Percentiles rank a stretch among this genome's conserved stretches.
Evolutionary conservation across 2,113 vertebrate genomes (phyloP).

Genomic region (Spea multiplicata): DNA sequence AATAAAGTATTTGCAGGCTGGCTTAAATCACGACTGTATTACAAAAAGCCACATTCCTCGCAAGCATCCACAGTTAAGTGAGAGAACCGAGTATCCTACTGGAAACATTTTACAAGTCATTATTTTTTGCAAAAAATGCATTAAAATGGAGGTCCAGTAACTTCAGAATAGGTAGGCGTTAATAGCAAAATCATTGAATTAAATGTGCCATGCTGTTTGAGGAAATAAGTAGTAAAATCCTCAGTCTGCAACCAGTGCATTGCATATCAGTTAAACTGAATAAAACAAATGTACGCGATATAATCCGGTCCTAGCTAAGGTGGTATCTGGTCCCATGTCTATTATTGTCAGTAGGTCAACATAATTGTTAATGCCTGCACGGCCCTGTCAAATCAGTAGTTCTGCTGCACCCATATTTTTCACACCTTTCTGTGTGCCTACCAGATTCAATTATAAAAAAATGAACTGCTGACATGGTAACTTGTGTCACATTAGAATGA

Average conservation of each 20-base stretch:
- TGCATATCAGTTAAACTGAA: not conserved
- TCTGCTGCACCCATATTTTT: slow-evolving; percentile 1
- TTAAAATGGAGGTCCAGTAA: not conserved
- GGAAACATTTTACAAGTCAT: not conserved
- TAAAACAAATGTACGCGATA: not conserved
- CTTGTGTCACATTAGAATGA: not conserved
- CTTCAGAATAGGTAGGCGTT: slow-evolving; percentile 2
- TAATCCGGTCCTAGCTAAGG: not conserved
- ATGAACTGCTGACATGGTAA: not conserved
- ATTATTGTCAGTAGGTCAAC: slow-evolving; percentile 17
- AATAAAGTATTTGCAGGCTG: no score
- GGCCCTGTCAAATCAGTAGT: slow-evolving; percentile 32
- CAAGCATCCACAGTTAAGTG: not conserved
- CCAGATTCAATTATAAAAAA: slow-evolving; percentile 3
- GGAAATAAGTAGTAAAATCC: not conserved
- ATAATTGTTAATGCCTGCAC: not conserved
- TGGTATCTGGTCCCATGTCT: slow-evolving; percentile 4
- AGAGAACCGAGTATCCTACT: not conserved
- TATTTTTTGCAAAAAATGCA: not conserved
- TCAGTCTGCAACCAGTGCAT: not conserved
- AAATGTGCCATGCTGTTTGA: not conserved
- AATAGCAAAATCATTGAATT: not conserved
- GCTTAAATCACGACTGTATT: no score
- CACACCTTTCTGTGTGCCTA: not conserved
- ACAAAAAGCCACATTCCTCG: not conserved